A percentile compares a stretch with the other conserved stretches of the same genome.
These are phyloP conservation scores for Cottus gobio DNA, from an alignment of 2,113 vertebrate species.

Conservation along the genomic window DNA sequence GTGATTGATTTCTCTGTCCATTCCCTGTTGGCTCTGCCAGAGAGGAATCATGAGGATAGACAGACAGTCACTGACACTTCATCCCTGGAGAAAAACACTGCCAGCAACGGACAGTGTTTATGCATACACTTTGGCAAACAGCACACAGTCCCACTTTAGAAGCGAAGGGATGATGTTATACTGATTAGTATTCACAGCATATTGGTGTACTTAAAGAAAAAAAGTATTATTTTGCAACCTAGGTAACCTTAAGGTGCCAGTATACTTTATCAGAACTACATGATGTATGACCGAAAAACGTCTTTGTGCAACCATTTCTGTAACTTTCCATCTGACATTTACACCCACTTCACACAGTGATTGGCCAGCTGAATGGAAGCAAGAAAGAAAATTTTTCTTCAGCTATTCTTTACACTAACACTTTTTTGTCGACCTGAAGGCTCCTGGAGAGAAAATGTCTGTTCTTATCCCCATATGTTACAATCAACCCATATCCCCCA, in stretches of 20 bases:
- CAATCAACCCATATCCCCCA: background rate
- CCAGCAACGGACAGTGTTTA: constrained; percentile 32
- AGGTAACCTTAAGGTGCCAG: background rate
- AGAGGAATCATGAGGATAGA: constrained; percentile 45
- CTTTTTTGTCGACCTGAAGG: background rate
- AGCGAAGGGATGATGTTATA: background rate
- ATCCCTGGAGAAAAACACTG: constrained; percentile 41
- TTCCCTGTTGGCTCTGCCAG: constrained; percentile 47
- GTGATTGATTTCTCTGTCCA: constrained; percentile 51
- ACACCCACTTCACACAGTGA: background rate
- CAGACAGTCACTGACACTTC: constrained; percentile 43
- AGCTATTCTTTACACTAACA: background rate
- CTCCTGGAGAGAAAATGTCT: background rate
- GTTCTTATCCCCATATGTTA: background rate
- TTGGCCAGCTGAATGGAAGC: background rate
- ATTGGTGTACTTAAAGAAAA: background rate
- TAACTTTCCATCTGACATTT: background rate
- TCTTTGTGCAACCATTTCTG: background rate
- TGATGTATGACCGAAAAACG: background rate
- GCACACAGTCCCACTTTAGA: constrained; percentile 9
- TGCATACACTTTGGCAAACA: constrained; percentile 50
- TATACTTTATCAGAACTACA: background rate
- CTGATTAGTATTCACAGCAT: background rate
- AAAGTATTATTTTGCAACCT: background rate
- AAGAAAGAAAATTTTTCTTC: background rate